Evolutionary conservation across 2,797 vertebrate genomes (phyloP).

Genomic region (Emydoidea blandingii): DNA sequence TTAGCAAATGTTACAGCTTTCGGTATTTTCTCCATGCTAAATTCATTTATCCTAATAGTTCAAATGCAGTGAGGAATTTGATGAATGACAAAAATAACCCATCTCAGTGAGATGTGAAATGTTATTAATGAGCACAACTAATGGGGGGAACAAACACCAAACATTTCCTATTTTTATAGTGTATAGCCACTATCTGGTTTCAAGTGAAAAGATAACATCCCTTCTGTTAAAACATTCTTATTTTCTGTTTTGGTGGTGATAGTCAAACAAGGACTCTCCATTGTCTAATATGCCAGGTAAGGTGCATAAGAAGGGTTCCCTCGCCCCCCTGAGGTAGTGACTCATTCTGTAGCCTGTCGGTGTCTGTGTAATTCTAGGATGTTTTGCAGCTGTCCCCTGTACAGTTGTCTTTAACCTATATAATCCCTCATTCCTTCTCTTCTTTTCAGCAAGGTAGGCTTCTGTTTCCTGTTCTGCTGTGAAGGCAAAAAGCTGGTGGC

Average conservation of each 20-base stretch:
- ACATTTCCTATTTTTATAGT: fast-evolving
- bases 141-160: not conserved
- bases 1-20: constrained; percentile 9
- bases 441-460: not conserved
- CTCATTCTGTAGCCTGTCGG: not conserved
- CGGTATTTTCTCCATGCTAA: constrained; percentile 17
- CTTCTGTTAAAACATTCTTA: not conserved
- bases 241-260: not conserved
- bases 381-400: not conserved
- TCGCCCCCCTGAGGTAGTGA: not conserved
- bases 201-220: not conserved
- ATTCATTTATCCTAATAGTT: not conserved
- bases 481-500: not conserved
- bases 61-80: not conserved
- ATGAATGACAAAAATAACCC: not conserved
- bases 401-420: not conserved
- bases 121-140: fast-evolving
- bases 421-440: fast-evolving
- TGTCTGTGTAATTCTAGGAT: not conserved
- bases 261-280: not conserved
- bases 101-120: not conserved
- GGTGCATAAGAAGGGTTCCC: not conserved
- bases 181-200: not conserved
- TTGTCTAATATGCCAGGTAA: not conserved
- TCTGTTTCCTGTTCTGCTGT: not conserved